Base-by-base conservation (phyloP, 2,113 vertebrate species). In the Baryphthengus martii region DNA sequence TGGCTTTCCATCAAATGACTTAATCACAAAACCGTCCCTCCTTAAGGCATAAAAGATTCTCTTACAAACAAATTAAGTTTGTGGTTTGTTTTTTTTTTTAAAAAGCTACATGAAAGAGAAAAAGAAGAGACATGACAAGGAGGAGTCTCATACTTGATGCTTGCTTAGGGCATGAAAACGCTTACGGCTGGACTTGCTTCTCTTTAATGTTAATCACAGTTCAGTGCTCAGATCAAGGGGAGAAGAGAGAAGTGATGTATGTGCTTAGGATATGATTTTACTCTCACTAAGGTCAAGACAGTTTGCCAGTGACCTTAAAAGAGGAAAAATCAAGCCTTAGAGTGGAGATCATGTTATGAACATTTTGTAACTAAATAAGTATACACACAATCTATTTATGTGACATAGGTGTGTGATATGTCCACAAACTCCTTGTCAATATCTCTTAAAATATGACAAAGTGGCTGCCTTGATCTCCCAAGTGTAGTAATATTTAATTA, bases 401-500 rank as follows among this genome's bases (percentile, higher is more conserved):
- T 9, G 59, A 23, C 19, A 65, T 2, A 80, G 24, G 66, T 59
- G 3, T 5, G 33, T 29, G 37, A 62, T 37, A 73, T 65, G 40
- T 70, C 79, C 72, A 65, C 25, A 74, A 59, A 24, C 12, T 65
- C 26, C 45, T 66, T 85, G 66, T 55, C 39, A 91, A 44, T 65
- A 29, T 56, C 47, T 89, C 66, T 90, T 94, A 75, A 94, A 78
- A 42, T 77, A 88, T 55, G 17, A 74, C 40, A n/a, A 63, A 85
- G 14, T 71, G 21, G 7, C 56, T 70, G 89, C 91, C 55, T 68
- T 87, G 39, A 84, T 75, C 71, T 84, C 72, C 29, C 88, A 87
- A n/a, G n/a, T 90, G 33, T 44, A 61, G 26, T 68, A 93, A 94
- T 72, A 88, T 93, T 94, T 96, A 92, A 96, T 67, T n/a, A 85